Evolutionary conservation across 2,113 vertebrate genomes (phyloP), one percentile per base, ranked within the genome.

Genomic region (Cardinalis cardinalis): DNA sequence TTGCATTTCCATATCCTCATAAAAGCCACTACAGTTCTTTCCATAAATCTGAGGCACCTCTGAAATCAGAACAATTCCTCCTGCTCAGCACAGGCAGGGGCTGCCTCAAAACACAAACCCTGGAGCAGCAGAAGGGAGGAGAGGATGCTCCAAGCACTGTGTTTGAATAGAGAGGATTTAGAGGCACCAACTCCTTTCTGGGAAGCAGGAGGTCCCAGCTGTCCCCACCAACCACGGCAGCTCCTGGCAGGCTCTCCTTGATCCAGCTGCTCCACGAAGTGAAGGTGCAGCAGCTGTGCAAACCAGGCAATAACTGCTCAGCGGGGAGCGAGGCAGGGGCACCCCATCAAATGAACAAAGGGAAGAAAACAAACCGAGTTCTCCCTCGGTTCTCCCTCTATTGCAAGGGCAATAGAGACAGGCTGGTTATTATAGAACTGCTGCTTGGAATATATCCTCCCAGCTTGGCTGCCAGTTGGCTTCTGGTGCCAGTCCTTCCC

Each of bases 241-340:
- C 79, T 74, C 14, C 69, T 87, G 80, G 66, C 80, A 69, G 51
- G 61, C 82, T 65, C 53, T 14, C 32, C 79, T 7, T 55, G 64
- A 26, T 61, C 21, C 14, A 56, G 66, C 82, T 23, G 3, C 34
- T 58, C 63, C 5, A 1, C 1, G 29, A 65, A 66, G 76, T 0
- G 31, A 75, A 69, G 78, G 75, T 56, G 59, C 43, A 89, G 70
- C 89, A 94, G 87, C 93, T 90, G 85, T 31, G 91, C 74, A 89
- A 89, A 84, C 73, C 93, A 90, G 61, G 59, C 63, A 95, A 16
- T 40, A 73, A 76, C 43, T 81, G 85, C 89, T 82, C 64, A 59
- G 78, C 40, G 5, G 58, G 48, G 59, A 43, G 31, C 44, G 16
- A 31, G 73, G 75, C 36, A 14, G 43, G 84, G 31, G 38, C 48